Conservation (phyloP, 2,113 vertebrate species). For the Fregata magnificens region DNA sequence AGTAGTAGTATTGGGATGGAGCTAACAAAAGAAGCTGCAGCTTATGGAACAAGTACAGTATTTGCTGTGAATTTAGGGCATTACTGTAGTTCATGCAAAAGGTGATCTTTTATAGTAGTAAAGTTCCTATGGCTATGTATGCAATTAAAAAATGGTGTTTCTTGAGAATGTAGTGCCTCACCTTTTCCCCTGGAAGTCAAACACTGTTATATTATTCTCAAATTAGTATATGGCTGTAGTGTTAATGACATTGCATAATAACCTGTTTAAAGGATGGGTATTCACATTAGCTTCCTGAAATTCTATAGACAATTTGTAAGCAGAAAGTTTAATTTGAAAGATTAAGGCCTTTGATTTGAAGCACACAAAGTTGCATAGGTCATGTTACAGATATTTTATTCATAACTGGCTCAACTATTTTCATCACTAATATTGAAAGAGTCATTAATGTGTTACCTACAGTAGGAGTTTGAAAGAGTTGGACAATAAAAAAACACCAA, state of each 20-base stretch:
- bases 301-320: neutral
- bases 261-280: neutral
- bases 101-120: neutral
- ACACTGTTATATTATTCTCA: neutral
- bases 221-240: neutral
- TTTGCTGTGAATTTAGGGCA: neutral
- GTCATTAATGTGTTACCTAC: neutral
- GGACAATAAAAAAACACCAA: neutral
- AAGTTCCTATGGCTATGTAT: neutral
- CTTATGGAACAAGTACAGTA: neutral
- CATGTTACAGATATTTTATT: neutral
- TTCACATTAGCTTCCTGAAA: neutral
- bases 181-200: neutral
- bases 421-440: neutral
- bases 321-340: neutral
- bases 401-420: neutral
- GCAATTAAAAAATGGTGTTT: neutral
- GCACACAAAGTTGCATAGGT: neutral
- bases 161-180: neutral
- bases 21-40: neutral
- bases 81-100: neutral
- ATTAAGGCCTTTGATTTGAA: neutral
- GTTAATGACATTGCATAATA: neutral
- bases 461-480: neutral
- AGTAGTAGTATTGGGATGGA: neutral